phyloP scores from a whole-genome alignment of 2,888 invertebrate species.

The Lottia scabra region DNA sequence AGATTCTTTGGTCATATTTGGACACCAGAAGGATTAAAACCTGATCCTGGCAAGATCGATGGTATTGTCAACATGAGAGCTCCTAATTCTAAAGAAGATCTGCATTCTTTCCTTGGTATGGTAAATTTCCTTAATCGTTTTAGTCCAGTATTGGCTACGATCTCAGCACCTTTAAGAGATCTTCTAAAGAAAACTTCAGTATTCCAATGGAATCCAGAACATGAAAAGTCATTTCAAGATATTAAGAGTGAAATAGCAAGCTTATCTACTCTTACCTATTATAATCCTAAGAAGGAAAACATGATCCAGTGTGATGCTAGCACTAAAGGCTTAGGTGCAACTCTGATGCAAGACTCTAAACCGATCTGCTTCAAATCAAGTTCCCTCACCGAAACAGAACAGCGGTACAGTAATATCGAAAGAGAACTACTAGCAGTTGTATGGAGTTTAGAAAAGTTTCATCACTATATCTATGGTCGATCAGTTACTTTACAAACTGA shows the following conservation, averaged over 20 bases:
- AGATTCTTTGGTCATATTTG: neutral
- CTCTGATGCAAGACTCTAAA: neutral
- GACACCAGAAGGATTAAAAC: neutral
- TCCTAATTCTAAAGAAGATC: neutral
- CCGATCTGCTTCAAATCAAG: neutral
- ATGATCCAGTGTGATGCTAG: neutral
- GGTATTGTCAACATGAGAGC: no score
- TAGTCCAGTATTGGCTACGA: neutral
- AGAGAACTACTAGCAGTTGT: slow-evolving; percentile 1
- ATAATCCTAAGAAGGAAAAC: neutral
- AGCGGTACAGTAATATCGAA: neutral
- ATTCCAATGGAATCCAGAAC: neutral
- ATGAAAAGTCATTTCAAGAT: neutral
- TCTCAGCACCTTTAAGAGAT: neutral
- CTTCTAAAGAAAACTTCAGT: neutral
- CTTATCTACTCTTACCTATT: neutral
- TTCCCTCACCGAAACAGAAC: neutral
- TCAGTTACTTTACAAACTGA: slow-evolving; percentile 28
- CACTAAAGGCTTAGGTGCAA: neutral
- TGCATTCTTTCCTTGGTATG: neutral
- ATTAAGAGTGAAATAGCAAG: neutral
- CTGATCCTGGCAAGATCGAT: neutral
- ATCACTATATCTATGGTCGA: slow-evolving; percentile 26
- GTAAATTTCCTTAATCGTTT: neutral
- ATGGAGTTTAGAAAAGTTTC: slow-evolving; percentile 28